Conservation (phyloP, 1,140 invertebrate genomes). For the Bathynomus jamesi region DNA sequence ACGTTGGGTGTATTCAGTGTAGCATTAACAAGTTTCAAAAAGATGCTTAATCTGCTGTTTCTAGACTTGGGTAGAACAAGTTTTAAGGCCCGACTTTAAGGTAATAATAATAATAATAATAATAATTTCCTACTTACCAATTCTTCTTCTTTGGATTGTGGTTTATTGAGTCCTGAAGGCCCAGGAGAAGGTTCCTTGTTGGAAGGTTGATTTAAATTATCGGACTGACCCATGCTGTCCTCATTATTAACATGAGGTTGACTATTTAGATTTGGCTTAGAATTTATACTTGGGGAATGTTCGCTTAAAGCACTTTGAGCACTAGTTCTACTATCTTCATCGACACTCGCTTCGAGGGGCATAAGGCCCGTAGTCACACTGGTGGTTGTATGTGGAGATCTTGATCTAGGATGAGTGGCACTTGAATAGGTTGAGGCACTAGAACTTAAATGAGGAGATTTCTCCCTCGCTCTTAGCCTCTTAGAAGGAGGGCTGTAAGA, state of each 20-base stretch:
- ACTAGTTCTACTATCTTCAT: constrained; percentile 32
- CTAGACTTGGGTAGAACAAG: no score
- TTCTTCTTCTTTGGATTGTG: constrained; percentile 35
- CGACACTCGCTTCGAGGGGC: constrained; percentile 29
- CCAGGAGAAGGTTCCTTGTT: constrained; percentile 27
- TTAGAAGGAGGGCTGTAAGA: constrained; percentile 32
- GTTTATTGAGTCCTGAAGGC: constrained; percentile 31
- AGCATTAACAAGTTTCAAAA: no score
- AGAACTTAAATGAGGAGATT: constrained; percentile 13
- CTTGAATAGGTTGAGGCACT: neutral
- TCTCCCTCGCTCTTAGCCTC: constrained; percentile 18
- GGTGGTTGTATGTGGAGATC: no score
- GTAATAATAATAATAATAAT: constrained; percentile 2
- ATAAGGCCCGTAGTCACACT: constrained; percentile 21
- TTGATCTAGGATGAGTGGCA: constrained; percentile 7
- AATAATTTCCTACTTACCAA: constrained; percentile 23
- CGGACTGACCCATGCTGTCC: no score
- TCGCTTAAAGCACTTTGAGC: constrained; percentile 28
- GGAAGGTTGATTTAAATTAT: neutral
- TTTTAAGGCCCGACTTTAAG: no score
- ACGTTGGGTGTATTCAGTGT: no score
- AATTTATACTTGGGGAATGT: constrained; percentile 22
- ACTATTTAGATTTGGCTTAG: constrained; percentile 14
- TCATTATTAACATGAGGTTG: neutral
- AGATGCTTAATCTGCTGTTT: no score